Evolutionary conservation across 2,797 vertebrate species (phyloP), one percentile per base, ranked within the genome.

Genomic region (Pipistrellus kuhlii): DNA sequence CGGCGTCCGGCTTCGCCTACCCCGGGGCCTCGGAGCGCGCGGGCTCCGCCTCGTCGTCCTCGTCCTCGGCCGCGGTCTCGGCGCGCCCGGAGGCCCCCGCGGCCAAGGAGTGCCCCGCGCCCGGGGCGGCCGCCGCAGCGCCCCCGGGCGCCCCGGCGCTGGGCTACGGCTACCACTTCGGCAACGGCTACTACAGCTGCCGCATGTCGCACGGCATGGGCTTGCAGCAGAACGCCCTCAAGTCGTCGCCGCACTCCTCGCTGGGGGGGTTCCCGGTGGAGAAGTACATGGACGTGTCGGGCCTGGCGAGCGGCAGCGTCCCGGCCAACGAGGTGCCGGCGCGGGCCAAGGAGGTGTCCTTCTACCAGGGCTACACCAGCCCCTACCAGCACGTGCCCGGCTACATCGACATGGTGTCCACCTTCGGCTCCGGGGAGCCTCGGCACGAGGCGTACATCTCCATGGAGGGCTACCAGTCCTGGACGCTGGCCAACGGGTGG

Each of bases 401-500:
- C 85, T 99, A 98, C 96, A 98, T 98, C 96, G 99, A 99, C 97
- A 98, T 98, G 98, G 98, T 98, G 96, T 98, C 98, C 86, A 98
- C 98, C 90, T 98, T 98, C 96, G 97, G 98, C 92, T 97, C 98
- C 87, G 98, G 98, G 95, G 98, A 99, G 96, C 98, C 98, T 82
- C 98, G 98, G 95, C 98, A 98, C 53, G 98, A 99, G 94, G 97
- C 98, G 90, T 98, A 98, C 97, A 98, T 98, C 96, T 98, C 98
- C 91, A 98, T 98, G 98, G 98, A 99, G 96, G 98, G 98, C 94
- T 98, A 98, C 97, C 98, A 99, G 97, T 98, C 98, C 76, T 99
- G 98, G 98, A 98, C 98, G 94, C 98, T 99, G 98, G 98, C 98
- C 98, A 98, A 98, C 97, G 98, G 98, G 94, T 98, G 98, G 98